phyloP scores from a whole-genome alignment of 2,113 vertebrate genomes.

The Fregata magnificens region DNA sequence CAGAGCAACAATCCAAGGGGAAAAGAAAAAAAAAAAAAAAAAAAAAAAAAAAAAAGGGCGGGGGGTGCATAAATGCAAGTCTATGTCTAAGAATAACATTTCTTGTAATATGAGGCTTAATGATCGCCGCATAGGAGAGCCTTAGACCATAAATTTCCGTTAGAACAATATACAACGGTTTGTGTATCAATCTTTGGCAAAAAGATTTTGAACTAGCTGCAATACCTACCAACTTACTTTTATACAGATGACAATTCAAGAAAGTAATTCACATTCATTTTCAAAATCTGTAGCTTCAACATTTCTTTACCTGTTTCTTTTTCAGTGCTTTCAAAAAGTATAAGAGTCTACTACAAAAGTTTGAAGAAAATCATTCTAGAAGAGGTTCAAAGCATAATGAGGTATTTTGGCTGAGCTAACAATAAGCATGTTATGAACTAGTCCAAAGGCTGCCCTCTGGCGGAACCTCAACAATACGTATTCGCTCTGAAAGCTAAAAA shows the following conservation, averaged over 20 bases:
- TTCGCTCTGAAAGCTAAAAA: neutral
- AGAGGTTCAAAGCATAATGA: neutral
- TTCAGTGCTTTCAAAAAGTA: neutral
- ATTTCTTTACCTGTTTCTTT: neutral
- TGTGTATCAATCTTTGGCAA: neutral
- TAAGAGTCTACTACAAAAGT: neutral
- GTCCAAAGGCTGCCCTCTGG: constrained; percentile 42
- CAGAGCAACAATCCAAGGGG: neutral
- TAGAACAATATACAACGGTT: neutral
- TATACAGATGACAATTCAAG: neutral
- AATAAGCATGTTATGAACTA: neutral
- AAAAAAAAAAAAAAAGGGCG: neutral
- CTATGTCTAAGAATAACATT: neutral
- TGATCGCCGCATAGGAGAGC: neutral
- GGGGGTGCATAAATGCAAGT: rapidly evolving
- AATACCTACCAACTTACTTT: neutral
- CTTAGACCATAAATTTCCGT: neutral
- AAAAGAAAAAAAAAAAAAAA: no score
- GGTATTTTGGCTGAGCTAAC: neutral
- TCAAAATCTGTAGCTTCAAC: neutral
- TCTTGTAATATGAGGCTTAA: neutral
- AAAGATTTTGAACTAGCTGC: neutral
- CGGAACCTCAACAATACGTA: neutral
- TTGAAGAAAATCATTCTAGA: neutral
- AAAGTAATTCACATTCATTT: neutral